Evolutionary conservation across 1,140 invertebrate species (phyloP).

Genomic region (Ooceraea biroi): DNA sequence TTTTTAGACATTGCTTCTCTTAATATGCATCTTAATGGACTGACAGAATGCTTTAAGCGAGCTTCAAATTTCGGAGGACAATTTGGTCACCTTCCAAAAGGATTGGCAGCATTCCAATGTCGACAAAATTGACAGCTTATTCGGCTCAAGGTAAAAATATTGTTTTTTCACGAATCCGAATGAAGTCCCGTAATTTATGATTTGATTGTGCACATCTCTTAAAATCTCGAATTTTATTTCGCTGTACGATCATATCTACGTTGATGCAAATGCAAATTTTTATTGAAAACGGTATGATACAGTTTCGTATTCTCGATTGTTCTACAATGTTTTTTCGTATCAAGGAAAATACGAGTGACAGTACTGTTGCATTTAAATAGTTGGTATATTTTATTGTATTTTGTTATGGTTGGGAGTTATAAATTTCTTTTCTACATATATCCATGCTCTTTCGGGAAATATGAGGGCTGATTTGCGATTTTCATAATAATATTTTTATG

Average conservation of each 20-base stretch:
- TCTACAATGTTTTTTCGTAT: conserved; percentile 20
- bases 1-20: conserved; percentile 44
- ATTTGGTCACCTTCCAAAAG: conserved; percentile 82
- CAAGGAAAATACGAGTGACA: conserved; percentile 9
- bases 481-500: conserved; percentile 47
- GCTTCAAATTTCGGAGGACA: conserved; percentile 71
- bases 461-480: conserved; percentile 23
- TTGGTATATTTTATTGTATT: conserved; percentile 49
- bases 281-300: conserved; percentile 30
- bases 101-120: conserved; percentile 82
- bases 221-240: conserved; percentile 33
- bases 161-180: conserved; percentile 27
- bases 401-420: conserved; percentile 18
- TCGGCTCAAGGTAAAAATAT: conserved; percentile 76
- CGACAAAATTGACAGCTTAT: conserved; percentile 82
- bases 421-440: conserved; percentile 40
- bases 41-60: conserved; percentile 68
- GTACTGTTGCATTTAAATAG: conserved; percentile 46
- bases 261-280: conserved; percentile 45
- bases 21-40: conserved; percentile 55
- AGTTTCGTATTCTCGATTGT: conserved; percentile 49
- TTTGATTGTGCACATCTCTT: background rate
- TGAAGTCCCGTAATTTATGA: conserved; percentile 38
- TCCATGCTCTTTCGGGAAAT: conserved; percentile 27
- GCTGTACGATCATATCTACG: conserved; percentile 38